Evolutionary conservation across 2,113 vertebrate genomes (phyloP).

Genomic region (Rhinolophus ferrumequinum): DNA sequence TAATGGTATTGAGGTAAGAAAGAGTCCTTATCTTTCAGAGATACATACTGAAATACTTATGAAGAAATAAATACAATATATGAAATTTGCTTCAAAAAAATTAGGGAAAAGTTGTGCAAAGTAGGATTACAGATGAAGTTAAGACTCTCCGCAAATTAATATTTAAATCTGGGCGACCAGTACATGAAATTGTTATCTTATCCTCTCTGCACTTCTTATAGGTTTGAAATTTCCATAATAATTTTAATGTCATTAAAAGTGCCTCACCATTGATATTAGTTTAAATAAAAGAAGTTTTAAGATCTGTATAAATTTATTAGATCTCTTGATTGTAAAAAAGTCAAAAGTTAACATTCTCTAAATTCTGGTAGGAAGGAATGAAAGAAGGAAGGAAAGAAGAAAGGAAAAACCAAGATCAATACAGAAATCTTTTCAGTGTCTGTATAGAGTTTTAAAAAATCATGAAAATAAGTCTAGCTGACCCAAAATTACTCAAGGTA

Average conservation of each 20-base stretch:
- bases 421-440: background rate
- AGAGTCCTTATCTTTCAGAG: background rate
- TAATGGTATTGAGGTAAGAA: background rate
- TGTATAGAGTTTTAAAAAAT: background rate
- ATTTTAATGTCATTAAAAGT: background rate
- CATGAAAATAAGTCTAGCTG: background rate
- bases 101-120: rapidly evolving
- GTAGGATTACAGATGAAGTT: background rate
- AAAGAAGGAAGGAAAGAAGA: background rate
- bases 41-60: background rate
- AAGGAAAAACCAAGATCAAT: background rate
- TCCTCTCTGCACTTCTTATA: background rate
- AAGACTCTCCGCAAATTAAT: background rate
- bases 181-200: background rate
- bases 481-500: background rate
- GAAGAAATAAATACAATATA: background rate
- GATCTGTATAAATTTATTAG: background rate
- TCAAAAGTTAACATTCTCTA: background rate
- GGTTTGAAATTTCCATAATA: background rate
- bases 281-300: background rate
- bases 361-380: background rate
- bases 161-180: background rate
- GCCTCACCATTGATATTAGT: background rate
- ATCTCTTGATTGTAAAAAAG: background rate
- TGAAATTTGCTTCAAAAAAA: background rate